These are phyloP conservation scores for Microcebus ravelobensis DNA, from an alignment of 2,113 vertebrate species.

Conservation along the genomic window DNA sequence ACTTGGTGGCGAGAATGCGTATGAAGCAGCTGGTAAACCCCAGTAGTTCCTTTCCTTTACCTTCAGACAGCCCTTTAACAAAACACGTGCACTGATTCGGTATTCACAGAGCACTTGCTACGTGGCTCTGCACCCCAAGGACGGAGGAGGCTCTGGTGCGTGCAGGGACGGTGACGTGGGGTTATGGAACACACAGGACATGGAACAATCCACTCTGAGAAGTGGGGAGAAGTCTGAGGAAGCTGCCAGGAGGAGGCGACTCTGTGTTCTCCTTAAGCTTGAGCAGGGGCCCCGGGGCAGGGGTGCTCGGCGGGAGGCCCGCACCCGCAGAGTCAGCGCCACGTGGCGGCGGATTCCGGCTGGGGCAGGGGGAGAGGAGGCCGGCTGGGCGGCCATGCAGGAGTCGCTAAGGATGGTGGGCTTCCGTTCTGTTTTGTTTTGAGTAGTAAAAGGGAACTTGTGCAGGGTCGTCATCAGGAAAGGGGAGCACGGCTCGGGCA, in stretches of 20 bases:
- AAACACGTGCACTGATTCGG: not conserved
- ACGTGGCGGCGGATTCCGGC: accelerated
- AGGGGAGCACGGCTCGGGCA: not conserved
- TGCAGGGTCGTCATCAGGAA: not conserved
- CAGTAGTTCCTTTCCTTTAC: not conserved
- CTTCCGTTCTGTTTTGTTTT: not conserved
- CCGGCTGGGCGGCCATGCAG: too few relatives aligned
- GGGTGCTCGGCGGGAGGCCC: not conserved
- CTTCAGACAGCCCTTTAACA: not conserved
- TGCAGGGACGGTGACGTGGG: not conserved
- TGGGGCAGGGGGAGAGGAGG: not conserved
- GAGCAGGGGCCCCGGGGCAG: not conserved
- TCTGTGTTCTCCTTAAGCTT: not conserved
- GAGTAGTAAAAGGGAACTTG: not conserved
- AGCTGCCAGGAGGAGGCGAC: not conserved
- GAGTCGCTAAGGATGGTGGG: not conserved
- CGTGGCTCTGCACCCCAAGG: not conserved
- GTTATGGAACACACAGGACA: not conserved
- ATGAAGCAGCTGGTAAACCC: too few relatives aligned
- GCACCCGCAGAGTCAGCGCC: accelerated
- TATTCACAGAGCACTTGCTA: not conserved
- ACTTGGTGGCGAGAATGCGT: not conserved
- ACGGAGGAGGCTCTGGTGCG: not conserved
- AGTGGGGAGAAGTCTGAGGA: not conserved
- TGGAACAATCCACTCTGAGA: not conserved